These are phyloP conservation scores for Mandrillus leucophaeus DNA, from an alignment of 2,113 vertebrate species.

Conservation along the genomic window DNA sequence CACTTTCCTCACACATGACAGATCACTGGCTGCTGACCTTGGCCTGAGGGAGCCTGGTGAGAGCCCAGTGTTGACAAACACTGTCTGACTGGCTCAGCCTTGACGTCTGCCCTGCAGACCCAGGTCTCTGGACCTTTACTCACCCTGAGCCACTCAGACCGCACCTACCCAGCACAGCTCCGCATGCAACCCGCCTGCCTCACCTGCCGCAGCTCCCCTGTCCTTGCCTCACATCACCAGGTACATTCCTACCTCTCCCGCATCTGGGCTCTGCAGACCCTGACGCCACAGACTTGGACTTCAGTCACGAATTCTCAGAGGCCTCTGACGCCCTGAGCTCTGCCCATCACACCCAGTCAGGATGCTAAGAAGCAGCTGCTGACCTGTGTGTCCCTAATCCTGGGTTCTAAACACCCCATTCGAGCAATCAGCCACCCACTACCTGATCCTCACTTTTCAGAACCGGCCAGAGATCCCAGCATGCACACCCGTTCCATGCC, in stretches of 20 bases:
- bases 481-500: not conserved
- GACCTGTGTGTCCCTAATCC: not conserved
- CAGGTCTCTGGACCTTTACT: not conserved
- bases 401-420: not conserved
- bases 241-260: not conserved
- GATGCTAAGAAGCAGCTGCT: not conserved
- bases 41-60: not conserved
- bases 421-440: not conserved
- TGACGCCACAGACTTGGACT: not conserved
- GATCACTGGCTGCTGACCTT: not conserved
- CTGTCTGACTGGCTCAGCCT: not conserved
- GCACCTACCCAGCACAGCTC: accelerated
- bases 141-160: not conserved
- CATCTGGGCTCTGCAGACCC: not conserved
- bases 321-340: not conserved
- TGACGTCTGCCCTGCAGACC: not conserved
- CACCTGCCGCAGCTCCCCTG: not conserved
- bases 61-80: not conserved
- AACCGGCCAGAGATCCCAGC: not conserved
- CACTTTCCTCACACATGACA: no score
- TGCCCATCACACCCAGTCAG: not conserved
- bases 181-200: not conserved
- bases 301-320: not conserved
- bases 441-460: not conserved
- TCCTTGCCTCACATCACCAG: not conserved